Base-by-base conservation (phyloP, 1,140 invertebrate genomes). In the Orius insidiosus region DNA sequence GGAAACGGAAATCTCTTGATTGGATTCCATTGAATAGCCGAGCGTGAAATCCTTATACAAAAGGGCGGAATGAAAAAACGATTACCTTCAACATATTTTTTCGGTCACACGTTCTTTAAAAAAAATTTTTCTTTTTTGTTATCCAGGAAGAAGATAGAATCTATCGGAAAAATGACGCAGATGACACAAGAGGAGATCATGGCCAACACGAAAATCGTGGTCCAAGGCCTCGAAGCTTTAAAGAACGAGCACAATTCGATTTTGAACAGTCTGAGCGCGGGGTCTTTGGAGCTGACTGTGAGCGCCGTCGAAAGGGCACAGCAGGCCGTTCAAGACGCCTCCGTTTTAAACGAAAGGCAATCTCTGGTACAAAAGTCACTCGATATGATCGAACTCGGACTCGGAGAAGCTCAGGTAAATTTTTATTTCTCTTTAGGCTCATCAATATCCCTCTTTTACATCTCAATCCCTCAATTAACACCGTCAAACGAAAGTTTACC, bases 141-240 rank as follows among this genome's bases (percentile, higher is more conserved):
- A 30, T 46, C 5, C 49, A 54, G 53, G 38, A 83, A 84, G 67
- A 85, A 85, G 74, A 86, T 86, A 63, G 82, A 86, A 65, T 76
- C 72, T 58, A 76, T 85, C 59, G 82, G 87, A 67, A 96, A 85
- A 73, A 97, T 97, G 92, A 95, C 89, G 57, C 86, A 88, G 65
- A 84, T 98, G 79, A 87, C 86, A 54, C 95, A 98, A 72, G 95
- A 98, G 66, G 94, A 98, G 67, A 96, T 98, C 58, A 80, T 97
- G 53, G 78, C 79, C 54, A 93, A 88, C 61, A 93, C 94, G 11
- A 85, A 89, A 56, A 95, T 90, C 10, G 92, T 98, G 44, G 81
- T 90, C 43, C 92, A 97, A 59, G 86, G 84, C 13, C 68, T 98
- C 52, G 94, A 98, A 58, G 92, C 93, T 1, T 71, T 98, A 48